Base-by-base conservation (phyloP, 2,113 vertebrate species). In the Capreolus pygargus region DNA sequence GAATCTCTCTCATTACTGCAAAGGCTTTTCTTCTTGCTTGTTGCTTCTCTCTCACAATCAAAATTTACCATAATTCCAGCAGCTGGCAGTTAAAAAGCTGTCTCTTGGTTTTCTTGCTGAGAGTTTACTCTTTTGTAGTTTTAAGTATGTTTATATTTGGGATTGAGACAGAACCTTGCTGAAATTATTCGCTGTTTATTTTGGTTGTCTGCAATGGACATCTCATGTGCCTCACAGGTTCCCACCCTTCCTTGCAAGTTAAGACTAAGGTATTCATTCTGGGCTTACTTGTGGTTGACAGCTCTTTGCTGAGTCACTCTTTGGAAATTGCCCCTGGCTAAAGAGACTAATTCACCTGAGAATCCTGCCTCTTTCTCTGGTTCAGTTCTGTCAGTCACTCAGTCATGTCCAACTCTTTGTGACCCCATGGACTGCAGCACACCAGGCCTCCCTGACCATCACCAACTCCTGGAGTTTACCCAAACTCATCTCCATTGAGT, bases 41-140 rank as follows among this genome's bases (percentile, higher is more conserved):
- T 90, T 93, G 4, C 23, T 60, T 91, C 21, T 87, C 25, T 58
- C n/a, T 89, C 13, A 23, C 30, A n/a, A 79, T 81, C 58, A 89
- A 60, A 94, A 76, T 14, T 64, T 74, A 85, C 21, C 21, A 33
- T 82, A 94, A 91, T 89, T 96, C 36, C 1, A 82, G 27, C 28
- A 43, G 15, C 83, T 88, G 52, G 17, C 27, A 50, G 84, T 94
- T 94, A 52, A 54, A 74, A 90, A 88, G 50, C 36, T 64, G 2
- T 79, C 78, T 45, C 19, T 64, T 84, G 70, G 60, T 95, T 88
- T 95, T 94, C 58, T 79, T 85, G 33, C 36, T 89, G n/a, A 9
- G 67, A 89, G 84, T 91, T 84, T 81, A 36, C 19, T 81, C 8
- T 85, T 94, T 96, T 11, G 36, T 89, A 89, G 52, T 96, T 95